Conservation (phyloP, 2,888 invertebrate genomes). For the Nyleta sp. region DNA sequence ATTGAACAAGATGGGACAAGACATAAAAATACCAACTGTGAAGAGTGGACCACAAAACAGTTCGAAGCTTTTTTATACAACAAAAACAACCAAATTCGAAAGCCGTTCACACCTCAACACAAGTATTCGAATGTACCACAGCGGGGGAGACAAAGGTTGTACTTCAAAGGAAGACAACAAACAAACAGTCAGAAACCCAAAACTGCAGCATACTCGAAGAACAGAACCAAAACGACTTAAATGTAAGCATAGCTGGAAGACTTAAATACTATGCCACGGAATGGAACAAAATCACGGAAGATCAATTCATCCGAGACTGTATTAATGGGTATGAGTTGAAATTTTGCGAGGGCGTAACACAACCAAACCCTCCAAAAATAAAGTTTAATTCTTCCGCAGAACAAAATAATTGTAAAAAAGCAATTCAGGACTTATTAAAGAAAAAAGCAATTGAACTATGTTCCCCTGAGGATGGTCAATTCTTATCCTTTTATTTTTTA, state of each 20-base stretch:
- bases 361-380: not conserved
- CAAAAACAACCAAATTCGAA: not conserved
- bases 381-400: too few species aligned
- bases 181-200: not conserved
- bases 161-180: too few species aligned
- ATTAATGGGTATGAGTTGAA: not conserved
- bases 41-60: not conserved
- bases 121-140: not conserved
- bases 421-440: too few species aligned
- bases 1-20: not conserved
- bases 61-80: slow-evolving; percentile 1
- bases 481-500: too few species aligned
- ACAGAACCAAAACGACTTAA: not conserved
- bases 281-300: not conserved
- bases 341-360: not conserved
- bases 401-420: too few species aligned
- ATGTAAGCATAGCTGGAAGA: not conserved
- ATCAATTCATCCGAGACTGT: not conserved
- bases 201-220: too few species aligned
- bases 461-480: too few species aligned
- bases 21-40: not conserved
- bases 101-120: not conserved
- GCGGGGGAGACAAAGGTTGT: not conserved
- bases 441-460: too few species aligned
- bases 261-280: not conserved